Percentiles rank a stretch among this genome's conserved stretches.
These are phyloP conservation scores for Sinodicranocentrus sp. DNA, from an alignment of 2,888 invertebrate species.

Conservation along the genomic window DNA sequence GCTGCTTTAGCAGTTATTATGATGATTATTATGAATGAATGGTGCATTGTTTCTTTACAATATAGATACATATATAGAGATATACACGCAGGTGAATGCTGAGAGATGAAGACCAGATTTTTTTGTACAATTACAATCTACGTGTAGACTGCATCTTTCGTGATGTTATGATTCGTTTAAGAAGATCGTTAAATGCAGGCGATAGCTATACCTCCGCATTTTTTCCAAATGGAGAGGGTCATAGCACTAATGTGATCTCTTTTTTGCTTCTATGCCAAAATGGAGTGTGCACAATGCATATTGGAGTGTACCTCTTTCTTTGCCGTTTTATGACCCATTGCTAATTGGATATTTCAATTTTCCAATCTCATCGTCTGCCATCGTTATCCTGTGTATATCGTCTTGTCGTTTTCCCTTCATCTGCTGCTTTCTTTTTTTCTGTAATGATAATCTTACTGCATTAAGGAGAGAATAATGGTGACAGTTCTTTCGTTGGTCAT, in stretches of 20 bases:
- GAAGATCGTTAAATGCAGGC: background rate
- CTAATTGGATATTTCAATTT: conserved; percentile 66
- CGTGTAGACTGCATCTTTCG: background rate
- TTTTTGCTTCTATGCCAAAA: background rate
- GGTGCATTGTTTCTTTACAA: conserved; percentile 32
- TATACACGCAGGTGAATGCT: conserved; percentile 1
- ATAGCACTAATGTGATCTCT: conserved; percentile 37
- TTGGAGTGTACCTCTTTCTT: background rate
- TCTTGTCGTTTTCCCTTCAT: background rate
- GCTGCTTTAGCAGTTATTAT: conserved; percentile 13
- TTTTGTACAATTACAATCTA: background rate
- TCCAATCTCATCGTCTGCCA: conserved; percentile 23
- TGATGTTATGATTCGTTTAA: conserved; percentile 20
- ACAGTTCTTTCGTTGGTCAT: conserved; percentile 36
- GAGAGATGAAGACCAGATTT: background rate
- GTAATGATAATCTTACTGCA: background rate
- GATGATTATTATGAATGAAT: conserved; percentile 46
- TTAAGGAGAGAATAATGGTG: conserved; percentile 32
- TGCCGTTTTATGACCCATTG: conserved; percentile 60
- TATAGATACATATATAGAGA: background rate
- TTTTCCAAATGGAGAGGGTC: conserved; percentile 21
- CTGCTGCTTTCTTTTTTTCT: background rate
- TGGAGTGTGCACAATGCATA: conserved; percentile 9
- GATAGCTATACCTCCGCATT: background rate
- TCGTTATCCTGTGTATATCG: background rate